Evolutionary conservation across 1,140 invertebrate genomes (phyloP).

Genomic region (Ceratina australensis): DNA sequence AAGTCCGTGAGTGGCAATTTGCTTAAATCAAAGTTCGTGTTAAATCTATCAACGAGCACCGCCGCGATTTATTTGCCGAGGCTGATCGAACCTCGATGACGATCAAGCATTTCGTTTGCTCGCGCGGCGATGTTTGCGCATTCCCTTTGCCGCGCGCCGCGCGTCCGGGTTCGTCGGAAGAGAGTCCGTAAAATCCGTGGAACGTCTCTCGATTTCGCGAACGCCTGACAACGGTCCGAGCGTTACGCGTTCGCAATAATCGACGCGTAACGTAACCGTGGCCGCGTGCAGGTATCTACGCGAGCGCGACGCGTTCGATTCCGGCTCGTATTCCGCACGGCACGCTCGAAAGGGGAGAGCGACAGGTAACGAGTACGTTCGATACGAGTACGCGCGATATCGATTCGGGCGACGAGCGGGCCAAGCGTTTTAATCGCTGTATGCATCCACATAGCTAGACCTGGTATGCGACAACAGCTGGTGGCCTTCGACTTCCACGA

Average conservation of each 20-base stretch:
- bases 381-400: not conserved
- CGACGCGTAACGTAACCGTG: slow-evolving; percentile 2
- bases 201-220: too few species aligned
- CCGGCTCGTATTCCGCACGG: too few species aligned
- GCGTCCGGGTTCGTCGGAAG: not conserved
- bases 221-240: too few species aligned
- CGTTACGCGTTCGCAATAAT: slow-evolving; percentile 10
- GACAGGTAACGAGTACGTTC: too few species aligned
- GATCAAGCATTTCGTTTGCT: slow-evolving; percentile 34
- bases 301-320: slow-evolving; percentile 23
- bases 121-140: not conserved
- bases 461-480: slow-evolving; percentile 85
- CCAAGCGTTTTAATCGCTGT: slow-evolving; percentile 71
- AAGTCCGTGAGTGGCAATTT: slow-evolving; percentile 66
- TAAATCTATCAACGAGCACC: slow-evolving; percentile 52
- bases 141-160: not conserved
- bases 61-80: slow-evolving; percentile 55
- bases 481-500: slow-evolving; percentile 83
- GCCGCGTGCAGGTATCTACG: slow-evolving; percentile 11
- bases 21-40: slow-evolving; percentile 64
- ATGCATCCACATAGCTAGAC: slow-evolving; percentile 82
- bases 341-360: too few species aligned
- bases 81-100: slow-evolving; percentile 57
- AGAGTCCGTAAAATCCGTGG: too few species aligned
- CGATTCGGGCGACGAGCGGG: not conserved